Percentiles rank a stretch among this genome's conserved stretches.
These are phyloP conservation scores for Pterocles burchelli DNA, from an alignment of 2,113 vertebrate species.

Conservation along the genomic window DNA sequence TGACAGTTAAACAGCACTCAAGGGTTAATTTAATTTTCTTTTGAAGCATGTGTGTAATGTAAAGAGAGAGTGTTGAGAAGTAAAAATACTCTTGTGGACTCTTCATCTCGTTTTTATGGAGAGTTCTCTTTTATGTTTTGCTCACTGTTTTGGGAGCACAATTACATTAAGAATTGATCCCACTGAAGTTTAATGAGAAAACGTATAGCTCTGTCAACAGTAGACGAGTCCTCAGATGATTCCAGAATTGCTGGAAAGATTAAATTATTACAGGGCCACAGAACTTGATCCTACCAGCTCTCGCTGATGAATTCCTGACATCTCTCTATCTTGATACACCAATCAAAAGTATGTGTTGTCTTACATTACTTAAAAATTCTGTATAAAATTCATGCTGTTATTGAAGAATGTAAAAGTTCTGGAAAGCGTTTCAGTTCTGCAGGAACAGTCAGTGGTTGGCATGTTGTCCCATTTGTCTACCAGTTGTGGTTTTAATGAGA, in stretches of 20 bases:
- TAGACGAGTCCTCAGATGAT: background rate
- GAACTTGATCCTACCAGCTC: background rate
- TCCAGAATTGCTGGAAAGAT: background rate
- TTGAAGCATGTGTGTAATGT: background rate
- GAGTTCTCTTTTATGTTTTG: background rate
- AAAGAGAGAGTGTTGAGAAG: background rate
- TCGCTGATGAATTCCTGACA: background rate
- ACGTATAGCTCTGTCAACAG: background rate
- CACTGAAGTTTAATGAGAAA: constrained; percentile 1
- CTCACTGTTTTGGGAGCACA: background rate
- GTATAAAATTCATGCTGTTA: background rate
- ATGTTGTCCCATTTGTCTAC: background rate
- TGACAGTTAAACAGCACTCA: background rate
- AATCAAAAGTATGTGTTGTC: background rate
- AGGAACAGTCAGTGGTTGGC: background rate
- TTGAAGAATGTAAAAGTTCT: background rate
- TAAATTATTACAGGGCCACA: background rate
- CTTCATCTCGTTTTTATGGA: background rate
- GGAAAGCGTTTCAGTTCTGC: background rate
- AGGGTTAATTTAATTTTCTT: constrained; percentile 1
- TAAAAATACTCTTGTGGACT: background rate
- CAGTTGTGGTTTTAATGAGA: background rate
- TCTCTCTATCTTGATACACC: background rate
- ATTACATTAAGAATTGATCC: background rate
- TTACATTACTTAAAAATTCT: background rate